Base-by-base conservation (phyloP, 2,888 invertebrate species). In the Adelognathus sp. region DNA sequence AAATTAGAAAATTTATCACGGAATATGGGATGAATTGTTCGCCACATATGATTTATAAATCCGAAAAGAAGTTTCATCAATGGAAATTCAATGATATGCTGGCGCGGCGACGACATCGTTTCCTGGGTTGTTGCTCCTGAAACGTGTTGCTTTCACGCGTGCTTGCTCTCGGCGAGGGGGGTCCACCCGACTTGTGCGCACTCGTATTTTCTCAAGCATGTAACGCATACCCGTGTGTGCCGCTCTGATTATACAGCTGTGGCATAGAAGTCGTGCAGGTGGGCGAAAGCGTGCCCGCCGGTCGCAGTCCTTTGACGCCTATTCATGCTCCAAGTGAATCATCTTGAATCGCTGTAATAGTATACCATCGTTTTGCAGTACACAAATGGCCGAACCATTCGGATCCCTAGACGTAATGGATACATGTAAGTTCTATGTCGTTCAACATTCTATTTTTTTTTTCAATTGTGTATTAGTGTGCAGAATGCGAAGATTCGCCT, bases 71-170 rank as follows among this genome's bases (percentile, higher is more conserved):
- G 18, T 31, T 33, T 63, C 66, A 76, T 76, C 60, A 54, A 54
- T 46, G 16, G 6, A 3, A 61, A 76, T 64, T 58, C 73, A 64
- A 60, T 69, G 70, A 70, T 24, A 80, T 74, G 69, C 31, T 33
- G 24, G 36, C 7, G n/a, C 44, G 6, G 36, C 11, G 21, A 27
- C 14, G 24, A 67, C 54, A 56, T 41, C 41, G 70, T 76, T 76
- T 79, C 67, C 77, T 61, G 66, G 61, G 73, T 80, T 76, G 80
- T 80, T 77, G 77, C 76, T 58, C 60, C 41, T 18, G 63, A 24
- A 58, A 44, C 14, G 33, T 52, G 69, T 76, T 70, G 67, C 81
- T 83, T 83, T 83, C 80, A 81, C 82, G 80, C 46, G 50, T 52
- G 66, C 64, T 14, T 27, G 69, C 24, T 46, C 24, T 64, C 44